Conservation (phyloP, 1,140 invertebrate genomes). For the Drosophila simulans region DNA sequence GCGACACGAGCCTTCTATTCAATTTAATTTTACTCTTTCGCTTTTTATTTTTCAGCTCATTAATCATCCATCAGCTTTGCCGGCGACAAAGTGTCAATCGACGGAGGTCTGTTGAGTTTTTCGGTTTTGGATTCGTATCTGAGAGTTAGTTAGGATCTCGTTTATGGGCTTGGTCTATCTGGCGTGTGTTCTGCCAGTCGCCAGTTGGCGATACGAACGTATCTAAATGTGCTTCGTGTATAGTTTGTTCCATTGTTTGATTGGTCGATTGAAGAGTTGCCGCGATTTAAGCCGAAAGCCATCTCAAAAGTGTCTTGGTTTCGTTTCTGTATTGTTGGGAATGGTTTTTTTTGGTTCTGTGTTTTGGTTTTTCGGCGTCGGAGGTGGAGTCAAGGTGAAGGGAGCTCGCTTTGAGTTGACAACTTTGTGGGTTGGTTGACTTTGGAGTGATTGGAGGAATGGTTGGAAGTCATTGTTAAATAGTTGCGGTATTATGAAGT, state of each 20-base stretch:
- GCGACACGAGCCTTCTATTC: slow-evolving; percentile 63
- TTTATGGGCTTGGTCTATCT: slow-evolving; percentile 58
- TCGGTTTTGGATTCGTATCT: slow-evolving; percentile 9
- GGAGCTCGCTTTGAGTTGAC: slow-evolving; percentile 21
- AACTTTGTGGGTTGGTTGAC: slow-evolving; percentile 24
- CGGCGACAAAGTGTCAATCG: slow-evolving; percentile 72
- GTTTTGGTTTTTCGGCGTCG: neutral
- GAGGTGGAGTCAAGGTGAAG: slow-evolving; percentile 27
- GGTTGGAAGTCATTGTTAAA: neutral
- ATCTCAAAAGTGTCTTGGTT: slow-evolving; percentile 65
- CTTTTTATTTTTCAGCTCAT: slow-evolving; percentile 54
- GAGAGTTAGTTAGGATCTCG: slow-evolving; percentile 51
- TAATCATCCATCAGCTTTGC: slow-evolving; percentile 74
- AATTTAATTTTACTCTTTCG: slow-evolving; percentile 17
- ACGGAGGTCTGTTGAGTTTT: slow-evolving; percentile 17
- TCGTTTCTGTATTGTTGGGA: slow-evolving; percentile 19
- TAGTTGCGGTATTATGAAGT: neutral
- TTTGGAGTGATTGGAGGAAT: slow-evolving; percentile 19
- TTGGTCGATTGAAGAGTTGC: slow-evolving; percentile 71
- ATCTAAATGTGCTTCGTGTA: slow-evolving; percentile 41
- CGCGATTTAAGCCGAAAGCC: slow-evolving; percentile 66
- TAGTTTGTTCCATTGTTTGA: slow-evolving; percentile 64
- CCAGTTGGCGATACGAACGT: slow-evolving; percentile 20
- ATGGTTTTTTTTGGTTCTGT: slow-evolving; percentile 17
- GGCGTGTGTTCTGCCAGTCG: slow-evolving; percentile 57